Conservation (phyloP, 2,113 vertebrate genomes). For the Nothoprocta pentlandii region DNA sequence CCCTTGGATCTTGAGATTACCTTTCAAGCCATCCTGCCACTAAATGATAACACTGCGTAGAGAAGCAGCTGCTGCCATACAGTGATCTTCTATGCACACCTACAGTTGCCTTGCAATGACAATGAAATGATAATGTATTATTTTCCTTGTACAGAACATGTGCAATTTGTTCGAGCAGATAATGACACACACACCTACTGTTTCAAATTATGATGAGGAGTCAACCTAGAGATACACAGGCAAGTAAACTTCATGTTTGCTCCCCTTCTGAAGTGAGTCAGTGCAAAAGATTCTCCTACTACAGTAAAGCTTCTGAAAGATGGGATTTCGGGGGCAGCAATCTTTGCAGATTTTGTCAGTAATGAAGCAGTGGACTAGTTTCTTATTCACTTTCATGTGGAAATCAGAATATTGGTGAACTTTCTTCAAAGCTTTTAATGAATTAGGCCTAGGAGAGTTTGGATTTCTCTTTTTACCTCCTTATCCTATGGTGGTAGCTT, state of each 20-base stretch:
- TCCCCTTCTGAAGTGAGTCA: background rate
- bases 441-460: background rate
- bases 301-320: background rate
- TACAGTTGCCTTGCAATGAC: constrained; percentile 55
- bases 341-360: background rate
- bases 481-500: background rate
- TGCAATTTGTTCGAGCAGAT: constrained; percentile 50
- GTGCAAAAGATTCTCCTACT: background rate
- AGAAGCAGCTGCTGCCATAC: constrained; percentile 51
- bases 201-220: constrained; percentile 65
- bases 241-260: constrained; percentile 64
- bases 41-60: background rate
- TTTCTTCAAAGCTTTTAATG: background rate
- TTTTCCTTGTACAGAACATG: constrained; percentile 55
- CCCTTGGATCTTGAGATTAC: constrained; percentile 12
- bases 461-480: background rate
- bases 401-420: background rate
- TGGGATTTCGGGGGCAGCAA: background rate
- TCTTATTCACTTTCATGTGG: background rate
- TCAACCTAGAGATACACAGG: constrained; percentile 19
- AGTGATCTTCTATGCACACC: constrained; percentile 49
- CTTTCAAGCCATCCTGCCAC: constrained; percentile 24
- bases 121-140: constrained; percentile 66
- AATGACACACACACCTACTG: constrained; percentile 74
- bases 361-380: background rate